Evolutionary conservation across 2,113 vertebrate genomes (phyloP).

Genomic region (Jaculus jaculus): DNA sequence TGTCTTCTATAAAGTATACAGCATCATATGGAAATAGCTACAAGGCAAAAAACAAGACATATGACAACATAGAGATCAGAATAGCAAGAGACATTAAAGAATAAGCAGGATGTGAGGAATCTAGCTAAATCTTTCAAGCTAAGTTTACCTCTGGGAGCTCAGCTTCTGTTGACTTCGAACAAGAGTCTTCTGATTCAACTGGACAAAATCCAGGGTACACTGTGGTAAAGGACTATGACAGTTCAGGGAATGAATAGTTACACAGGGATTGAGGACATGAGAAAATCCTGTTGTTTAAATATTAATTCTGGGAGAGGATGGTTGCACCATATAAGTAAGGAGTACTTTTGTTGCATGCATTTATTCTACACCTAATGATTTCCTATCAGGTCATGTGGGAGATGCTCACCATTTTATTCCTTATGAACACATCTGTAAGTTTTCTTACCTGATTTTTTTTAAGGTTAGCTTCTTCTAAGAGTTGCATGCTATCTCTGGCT

Average conservation of each 20-base stretch:
- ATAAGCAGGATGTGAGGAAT: not conserved
- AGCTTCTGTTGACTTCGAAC: not conserved
- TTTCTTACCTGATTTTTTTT: constrained; percentile 92
- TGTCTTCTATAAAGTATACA: not conserved
- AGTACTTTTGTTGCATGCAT: not conserved
- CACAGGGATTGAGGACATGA: not conserved
- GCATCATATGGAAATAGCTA: not conserved
- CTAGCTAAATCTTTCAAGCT: constrained; percentile 1
- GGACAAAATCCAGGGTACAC: not conserved
- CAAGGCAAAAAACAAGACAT: not conserved
- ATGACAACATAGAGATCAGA: not conserved
- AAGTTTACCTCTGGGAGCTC: constrained; percentile 37
- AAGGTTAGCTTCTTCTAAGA: constrained; percentile 92
- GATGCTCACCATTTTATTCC: not conserved
- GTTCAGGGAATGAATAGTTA: not conserved
- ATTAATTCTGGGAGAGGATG: not conserved
- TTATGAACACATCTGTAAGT: not conserved
- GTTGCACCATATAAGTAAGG: not conserved
- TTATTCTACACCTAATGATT: not conserved
- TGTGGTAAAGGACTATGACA: not conserved
- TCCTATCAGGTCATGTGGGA: not conserved
- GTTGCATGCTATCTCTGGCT: constrained; percentile 90
- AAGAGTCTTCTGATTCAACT: not conserved
- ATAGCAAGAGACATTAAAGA: not conserved
- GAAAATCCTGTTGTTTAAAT: not conserved